phyloP scores from a whole-genome alignment of 2,888 invertebrate species.

The Nomada lathburiana region DNA sequence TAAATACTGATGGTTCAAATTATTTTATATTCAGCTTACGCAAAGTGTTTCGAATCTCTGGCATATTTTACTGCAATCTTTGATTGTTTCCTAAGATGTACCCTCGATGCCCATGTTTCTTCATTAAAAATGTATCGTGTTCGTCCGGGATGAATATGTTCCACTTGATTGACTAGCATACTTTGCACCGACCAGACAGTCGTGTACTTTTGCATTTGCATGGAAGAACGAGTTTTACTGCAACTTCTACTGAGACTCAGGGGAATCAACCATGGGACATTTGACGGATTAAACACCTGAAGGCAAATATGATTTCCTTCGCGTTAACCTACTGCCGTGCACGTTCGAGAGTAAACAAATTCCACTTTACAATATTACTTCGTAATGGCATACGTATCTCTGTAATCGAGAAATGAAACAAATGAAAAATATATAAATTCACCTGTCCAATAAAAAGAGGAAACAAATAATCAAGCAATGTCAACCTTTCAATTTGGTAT shows the following conservation, averaged over 20 bases:
- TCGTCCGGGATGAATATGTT: not conserved
- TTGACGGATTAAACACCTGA: not conserved
- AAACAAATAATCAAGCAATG: too few relatives aligned
- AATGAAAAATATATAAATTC: too few relatives aligned
- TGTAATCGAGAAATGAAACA: too few relatives aligned
- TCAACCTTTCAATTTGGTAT: too few relatives aligned
- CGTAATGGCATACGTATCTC: too few relatives aligned
- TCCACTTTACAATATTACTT: not conserved
- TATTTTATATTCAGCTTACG: too few relatives aligned
- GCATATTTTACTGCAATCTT: not conserved
- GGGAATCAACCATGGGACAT: constrained; percentile 1
- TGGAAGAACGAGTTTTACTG: not conserved
- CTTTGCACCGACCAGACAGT: not conserved
- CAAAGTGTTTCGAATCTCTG: too few relatives aligned
- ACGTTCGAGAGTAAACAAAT: not conserved
- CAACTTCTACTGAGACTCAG: not conserved
- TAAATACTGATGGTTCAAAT: too few relatives aligned
- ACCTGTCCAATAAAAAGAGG: too few relatives aligned
- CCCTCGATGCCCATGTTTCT: not conserved
- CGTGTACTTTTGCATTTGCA: not conserved
- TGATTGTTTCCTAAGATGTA: not conserved
- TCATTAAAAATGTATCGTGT: not conserved
- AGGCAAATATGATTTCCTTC: not conserved
- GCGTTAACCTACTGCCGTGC: too few relatives aligned
- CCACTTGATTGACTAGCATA: not conserved